Conservation (phyloP, 2,888 invertebrate species). For the Leptinotarsa juncta region DNA sequence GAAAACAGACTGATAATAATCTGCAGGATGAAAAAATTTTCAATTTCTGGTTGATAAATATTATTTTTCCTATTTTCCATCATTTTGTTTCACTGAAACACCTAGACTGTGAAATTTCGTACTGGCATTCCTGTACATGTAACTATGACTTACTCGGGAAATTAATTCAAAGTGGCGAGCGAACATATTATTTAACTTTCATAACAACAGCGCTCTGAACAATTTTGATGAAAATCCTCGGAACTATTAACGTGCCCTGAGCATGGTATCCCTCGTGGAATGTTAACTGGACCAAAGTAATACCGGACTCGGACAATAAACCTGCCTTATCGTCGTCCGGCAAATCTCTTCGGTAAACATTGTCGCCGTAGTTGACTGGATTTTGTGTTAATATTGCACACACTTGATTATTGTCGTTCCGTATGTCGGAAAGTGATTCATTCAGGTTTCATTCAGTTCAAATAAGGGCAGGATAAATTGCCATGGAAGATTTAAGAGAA, state of each 20-base stretch:
- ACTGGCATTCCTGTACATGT: not conserved
- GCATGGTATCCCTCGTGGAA: not conserved
- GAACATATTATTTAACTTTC: slow-evolving; percentile 6
- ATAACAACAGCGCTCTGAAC: not conserved
- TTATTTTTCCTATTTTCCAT: too few species aligned
- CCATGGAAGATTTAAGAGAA: too few species aligned
- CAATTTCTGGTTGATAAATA: too few species aligned
- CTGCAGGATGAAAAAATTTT: too few species aligned
- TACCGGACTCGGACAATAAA: slow-evolving; percentile 9
- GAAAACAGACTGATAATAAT: too few species aligned
- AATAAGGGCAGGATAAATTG: not conserved
- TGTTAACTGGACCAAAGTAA: slow-evolving; percentile 11
- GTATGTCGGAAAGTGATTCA: slow-evolving; percentile 9
- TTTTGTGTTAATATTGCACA: slow-evolving; percentile 20
- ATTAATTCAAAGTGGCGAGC: slow-evolving; percentile 2
- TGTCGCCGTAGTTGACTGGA: slow-evolving; percentile 7
- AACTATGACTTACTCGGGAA: not conserved
- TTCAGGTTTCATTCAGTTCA: not conserved
- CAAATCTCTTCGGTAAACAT: slow-evolving; percentile 22
- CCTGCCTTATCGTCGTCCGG: slow-evolving; percentile 11
- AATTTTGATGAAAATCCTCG: slow-evolving; percentile 1
- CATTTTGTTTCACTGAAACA: not conserved
- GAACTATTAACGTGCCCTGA: not conserved
- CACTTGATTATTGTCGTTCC: too few species aligned
- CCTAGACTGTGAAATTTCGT: not conserved